phyloP scores from a whole-genome alignment of 2,797 vertebrate genomes.

The Lepilemur ruficaudatus region DNA sequence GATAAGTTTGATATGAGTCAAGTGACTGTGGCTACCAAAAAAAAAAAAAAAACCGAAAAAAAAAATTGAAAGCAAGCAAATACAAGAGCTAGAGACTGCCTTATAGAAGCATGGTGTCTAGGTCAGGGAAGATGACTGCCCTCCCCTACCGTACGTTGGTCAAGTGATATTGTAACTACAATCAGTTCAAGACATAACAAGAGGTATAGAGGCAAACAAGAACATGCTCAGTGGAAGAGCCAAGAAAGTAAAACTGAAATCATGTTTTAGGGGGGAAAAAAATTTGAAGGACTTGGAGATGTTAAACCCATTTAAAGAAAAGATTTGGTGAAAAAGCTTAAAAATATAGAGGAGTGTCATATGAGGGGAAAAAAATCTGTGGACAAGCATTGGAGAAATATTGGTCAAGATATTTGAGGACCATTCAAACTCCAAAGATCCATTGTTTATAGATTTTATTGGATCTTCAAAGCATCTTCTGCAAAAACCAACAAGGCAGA shows the following conservation, averaged over 20 bases:
- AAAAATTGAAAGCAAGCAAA: constrained; percentile 34
- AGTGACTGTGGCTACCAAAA: background rate
- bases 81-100: background rate
- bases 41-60: background rate
- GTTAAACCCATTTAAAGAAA: background rate
- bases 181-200: background rate
- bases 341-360: background rate
- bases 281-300: background rate
- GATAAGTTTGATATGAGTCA: constrained; percentile 56
- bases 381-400: background rate
- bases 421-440: background rate
- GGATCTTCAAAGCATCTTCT: background rate
- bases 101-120: background rate
- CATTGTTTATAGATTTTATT: background rate
- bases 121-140: background rate
- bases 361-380: background rate
- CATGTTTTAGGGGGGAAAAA: too few relatives aligned
- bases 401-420: background rate
- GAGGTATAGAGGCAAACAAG: background rate
- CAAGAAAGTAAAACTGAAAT: background rate
- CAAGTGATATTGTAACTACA: background rate
- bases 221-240: background rate
- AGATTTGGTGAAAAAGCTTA: background rate
- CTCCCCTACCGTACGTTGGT: background rate
- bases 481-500: constrained; percentile 4